Percentiles rank a stretch among this genome's conserved stretches.
These are phyloP conservation scores for Anabacerthia variegaticeps DNA, from an alignment of 2,797 vertebrate genomes.

Conservation along the genomic window DNA sequence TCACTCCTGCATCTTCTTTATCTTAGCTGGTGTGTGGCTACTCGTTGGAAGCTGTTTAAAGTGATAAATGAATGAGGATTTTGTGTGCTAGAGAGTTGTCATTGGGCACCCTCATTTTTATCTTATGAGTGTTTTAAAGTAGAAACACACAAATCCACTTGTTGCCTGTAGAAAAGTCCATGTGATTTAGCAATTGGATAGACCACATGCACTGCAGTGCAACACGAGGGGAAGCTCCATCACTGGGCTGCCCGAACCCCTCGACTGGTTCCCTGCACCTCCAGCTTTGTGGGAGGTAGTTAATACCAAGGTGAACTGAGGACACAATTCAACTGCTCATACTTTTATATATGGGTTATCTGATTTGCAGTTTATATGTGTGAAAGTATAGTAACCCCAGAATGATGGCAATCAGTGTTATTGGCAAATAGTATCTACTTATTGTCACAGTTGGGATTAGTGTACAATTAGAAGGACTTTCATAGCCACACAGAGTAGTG, in stretches of 20 bases:
- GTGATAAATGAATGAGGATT: not conserved
- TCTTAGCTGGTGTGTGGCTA: not conserved
- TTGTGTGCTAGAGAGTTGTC: not conserved
- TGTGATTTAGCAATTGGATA: not conserved
- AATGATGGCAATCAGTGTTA: not conserved
- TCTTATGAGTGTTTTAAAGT: not conserved
- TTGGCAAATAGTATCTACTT: constrained; percentile 2
- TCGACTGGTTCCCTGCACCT: not conserved
- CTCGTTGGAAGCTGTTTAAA: not conserved
- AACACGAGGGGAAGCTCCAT: not conserved
- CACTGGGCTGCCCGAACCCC: accelerated
- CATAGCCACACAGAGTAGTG: constrained; percentile 20
- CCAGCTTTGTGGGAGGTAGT: not conserved
- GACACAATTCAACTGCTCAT: not conserved
- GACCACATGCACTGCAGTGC: accelerated
- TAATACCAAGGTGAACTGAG: not conserved
- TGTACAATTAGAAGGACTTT: constrained; percentile 29
- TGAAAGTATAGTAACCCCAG: not conserved
- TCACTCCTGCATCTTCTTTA: not conserved
- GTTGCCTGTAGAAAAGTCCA: not conserved
- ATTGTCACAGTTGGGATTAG: constrained; percentile 18
- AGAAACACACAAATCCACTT: not conserved
- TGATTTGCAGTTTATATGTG: not conserved
- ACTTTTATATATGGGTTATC: not conserved
- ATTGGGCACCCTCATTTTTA: not conserved